A percentile compares a stretch with the other conserved stretches of the same genome.
These are phyloP conservation scores for Pristiophorus japonicus DNA, from an alignment of 2,113 vertebrate species.

Conservation along the genomic window DNA sequence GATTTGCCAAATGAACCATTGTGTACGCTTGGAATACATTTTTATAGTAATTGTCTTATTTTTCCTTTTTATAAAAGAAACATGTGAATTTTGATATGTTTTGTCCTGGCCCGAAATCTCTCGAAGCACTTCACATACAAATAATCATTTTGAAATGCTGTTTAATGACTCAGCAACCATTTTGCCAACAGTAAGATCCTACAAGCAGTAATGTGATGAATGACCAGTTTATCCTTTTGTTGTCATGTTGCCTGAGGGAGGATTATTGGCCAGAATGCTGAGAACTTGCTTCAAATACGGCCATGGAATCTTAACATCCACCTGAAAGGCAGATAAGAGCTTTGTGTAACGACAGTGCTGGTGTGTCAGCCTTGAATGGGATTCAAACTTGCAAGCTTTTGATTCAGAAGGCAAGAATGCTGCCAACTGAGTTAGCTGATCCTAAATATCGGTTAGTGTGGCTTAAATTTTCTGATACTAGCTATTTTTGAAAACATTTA, in stretches of 20 bases:
- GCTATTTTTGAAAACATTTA: background rate
- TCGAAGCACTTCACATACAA: background rate
- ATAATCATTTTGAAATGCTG: background rate
- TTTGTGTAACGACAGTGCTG: background rate
- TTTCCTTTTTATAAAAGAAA: background rate
- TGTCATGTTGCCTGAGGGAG: background rate
- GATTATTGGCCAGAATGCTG: background rate
- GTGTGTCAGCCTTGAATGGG: background rate
- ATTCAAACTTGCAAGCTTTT: background rate
- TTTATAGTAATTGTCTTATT: no score
- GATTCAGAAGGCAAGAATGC: background rate
- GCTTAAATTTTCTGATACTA: background rate
- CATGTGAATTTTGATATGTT: no score
- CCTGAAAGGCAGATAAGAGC: background rate
- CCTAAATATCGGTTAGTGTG: background rate
- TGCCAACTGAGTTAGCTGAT: background rate
- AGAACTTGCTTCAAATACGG: background rate
- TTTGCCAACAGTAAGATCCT: background rate
- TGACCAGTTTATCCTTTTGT: background rate
- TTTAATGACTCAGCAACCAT: background rate
- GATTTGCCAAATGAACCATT: background rate
- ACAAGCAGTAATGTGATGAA: background rate
- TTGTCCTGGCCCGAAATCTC: background rate
- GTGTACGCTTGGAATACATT: background rate
- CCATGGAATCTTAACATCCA: background rate